These are phyloP conservation scores for Podarcis raffonei DNA, from an alignment of 2,113 vertebrate species.

Conservation along the genomic window DNA sequence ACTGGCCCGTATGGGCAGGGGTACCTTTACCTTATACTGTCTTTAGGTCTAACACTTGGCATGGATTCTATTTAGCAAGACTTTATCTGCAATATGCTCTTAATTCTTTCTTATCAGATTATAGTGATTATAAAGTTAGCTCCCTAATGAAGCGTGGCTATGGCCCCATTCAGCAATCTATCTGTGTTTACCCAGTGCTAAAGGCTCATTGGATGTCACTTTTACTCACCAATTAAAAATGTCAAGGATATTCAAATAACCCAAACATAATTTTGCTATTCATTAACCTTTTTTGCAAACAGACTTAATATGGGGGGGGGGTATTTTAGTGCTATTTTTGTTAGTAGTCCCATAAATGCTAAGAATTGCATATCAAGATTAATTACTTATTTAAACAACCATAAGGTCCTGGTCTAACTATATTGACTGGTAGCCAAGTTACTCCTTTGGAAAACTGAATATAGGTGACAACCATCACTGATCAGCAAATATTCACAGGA, in stretches of 20 bases:
- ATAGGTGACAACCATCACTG: neutral
- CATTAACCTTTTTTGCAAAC: slow-evolving; percentile 55
- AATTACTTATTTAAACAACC: slow-evolving; percentile 14
- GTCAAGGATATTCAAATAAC: slow-evolving; percentile 21
- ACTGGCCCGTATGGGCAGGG: too few species aligned
- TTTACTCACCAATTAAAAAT: slow-evolving; percentile 54
- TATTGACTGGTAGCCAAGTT: neutral
- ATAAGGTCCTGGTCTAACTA: neutral
- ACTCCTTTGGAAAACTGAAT: neutral
- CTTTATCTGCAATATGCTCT: slow-evolving; percentile 1
- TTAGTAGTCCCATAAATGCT: neutral
- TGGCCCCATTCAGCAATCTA: slow-evolving; percentile 27
- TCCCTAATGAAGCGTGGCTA: slow-evolving; percentile 11
- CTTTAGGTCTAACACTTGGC: neutral
- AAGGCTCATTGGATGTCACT: slow-evolving; percentile 20
- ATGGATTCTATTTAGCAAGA: neutral
- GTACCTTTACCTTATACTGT: too few species aligned
- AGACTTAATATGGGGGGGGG: neutral
- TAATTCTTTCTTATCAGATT: slow-evolving; percentile 19
- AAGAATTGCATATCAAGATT: neutral
- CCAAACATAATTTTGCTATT: slow-evolving; percentile 45
- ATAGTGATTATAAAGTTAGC: slow-evolving; percentile 29
- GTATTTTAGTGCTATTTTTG: slow-evolving; percentile 1
- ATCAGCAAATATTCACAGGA: neutral
- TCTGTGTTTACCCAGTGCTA: slow-evolving; percentile 4